Evolutionary conservation across 1,140 invertebrate species (phyloP).

Genomic region (Elysia chlorotica): DNA sequence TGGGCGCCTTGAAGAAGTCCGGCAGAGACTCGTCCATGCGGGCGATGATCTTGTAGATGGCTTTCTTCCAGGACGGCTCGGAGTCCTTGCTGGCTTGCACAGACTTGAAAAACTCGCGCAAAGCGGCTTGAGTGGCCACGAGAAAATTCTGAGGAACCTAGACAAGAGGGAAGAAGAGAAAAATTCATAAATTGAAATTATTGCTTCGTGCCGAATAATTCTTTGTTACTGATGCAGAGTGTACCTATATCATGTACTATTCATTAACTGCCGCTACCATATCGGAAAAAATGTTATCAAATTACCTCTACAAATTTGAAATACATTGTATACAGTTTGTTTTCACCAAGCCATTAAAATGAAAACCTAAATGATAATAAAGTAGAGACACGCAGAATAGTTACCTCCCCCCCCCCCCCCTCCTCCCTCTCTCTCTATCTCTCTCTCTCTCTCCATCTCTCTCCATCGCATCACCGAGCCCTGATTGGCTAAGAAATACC

Average conservation of each 20-base stretch:
- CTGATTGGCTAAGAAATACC: no score
- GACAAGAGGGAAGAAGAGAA: constrained; percentile 33
- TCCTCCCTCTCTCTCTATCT: not conserved
- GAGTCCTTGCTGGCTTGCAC: constrained; percentile 93
- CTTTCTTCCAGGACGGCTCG: constrained; percentile 99
- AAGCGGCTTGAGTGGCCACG: constrained; percentile 93
- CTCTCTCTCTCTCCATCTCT: not conserved
- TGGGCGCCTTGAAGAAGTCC: constrained; percentile 99
- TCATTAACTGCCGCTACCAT: no score
- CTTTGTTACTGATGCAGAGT: no score
- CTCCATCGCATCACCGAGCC: not conserved
- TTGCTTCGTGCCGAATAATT: no score
- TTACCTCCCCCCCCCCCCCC: not conserved
- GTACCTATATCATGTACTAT: no score
- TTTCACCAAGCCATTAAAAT: no score
- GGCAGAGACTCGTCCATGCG: constrained; percentile 97
- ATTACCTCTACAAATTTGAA: no score
- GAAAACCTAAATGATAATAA: no score
- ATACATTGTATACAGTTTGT: no score
- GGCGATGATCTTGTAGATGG: constrained; percentile 99
- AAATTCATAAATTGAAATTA: not conserved
- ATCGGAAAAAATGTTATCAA: no score
- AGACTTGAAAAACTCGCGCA: constrained; percentile 98
- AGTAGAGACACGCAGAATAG: no score
- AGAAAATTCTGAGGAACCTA: constrained; percentile 98